Evolutionary conservation across 2,797 vertebrate genomes (phyloP).

Genomic region (Anas bernieri): DNA sequence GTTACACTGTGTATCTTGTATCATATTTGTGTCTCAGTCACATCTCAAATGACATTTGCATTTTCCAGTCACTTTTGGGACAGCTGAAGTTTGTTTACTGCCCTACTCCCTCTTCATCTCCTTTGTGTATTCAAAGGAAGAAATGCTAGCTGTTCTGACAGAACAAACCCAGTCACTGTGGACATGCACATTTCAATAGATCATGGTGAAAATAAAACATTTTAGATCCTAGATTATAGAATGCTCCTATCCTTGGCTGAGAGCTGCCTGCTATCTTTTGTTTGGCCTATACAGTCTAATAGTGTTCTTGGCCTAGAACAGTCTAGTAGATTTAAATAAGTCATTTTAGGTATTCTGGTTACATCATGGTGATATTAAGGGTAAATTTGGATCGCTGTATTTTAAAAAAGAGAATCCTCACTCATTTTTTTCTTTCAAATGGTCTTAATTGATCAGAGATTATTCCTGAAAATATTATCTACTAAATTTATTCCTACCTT

Average conservation of each 20-base stretch:
- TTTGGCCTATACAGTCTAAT: background rate
- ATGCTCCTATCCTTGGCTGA: background rate
- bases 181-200: background rate
- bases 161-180: background rate
- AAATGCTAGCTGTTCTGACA: background rate
- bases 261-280: background rate
- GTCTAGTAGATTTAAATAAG: background rate
- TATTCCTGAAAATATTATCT: background rate
- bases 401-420: background rate
- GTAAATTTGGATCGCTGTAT: background rate
- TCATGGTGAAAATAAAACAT: background rate
- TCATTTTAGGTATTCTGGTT: background rate
- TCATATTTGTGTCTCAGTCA: background rate
- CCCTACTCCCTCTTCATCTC: background rate
- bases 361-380: background rate
- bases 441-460: background rate
- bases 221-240: background rate
- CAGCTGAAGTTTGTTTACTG: background rate
- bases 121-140: background rate
- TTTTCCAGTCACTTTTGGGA: background rate
- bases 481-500: background rate
- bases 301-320: background rate
- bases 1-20: background rate
- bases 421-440: background rate
- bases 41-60: background rate